Base-by-base conservation (phyloP, 1,140 invertebrate genomes). In the Nasonia giraulti region DNA sequence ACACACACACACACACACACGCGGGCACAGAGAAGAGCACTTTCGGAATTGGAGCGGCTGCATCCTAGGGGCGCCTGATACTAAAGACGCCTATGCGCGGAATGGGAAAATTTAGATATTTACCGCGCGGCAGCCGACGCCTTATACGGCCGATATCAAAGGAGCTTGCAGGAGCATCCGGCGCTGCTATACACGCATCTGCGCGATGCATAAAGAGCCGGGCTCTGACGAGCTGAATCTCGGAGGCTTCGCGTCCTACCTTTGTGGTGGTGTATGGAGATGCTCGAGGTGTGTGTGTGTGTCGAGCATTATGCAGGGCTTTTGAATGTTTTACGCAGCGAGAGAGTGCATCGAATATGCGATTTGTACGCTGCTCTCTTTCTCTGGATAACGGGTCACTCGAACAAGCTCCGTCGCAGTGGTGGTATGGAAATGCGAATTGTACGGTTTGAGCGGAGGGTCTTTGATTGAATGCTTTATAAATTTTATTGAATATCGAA, bases 101-200 rank as follows among this genome's bases (percentile, higher is more conserved):
- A 79, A 80, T 69, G 62, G 20, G 78, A 80, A 80, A 80, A 80
- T 80, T 80, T 69, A 69, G 78, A 80, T 80, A 44, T 69, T 80
- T 69, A 69, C 78, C 37, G 62, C 8, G 20, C 17, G 20, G 62
- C 77, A 66, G 62, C 62, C 55, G 55, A 62, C 37, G 33, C 20
- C 66, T 44, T 69, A 27, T 27, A 55, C 11, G 17, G 62, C 78
- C 31, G 37, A 44, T 62, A 33, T 80, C 66, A 69, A 80, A 80
- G 78, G n/a, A 37, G 2, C 33, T 6, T 4, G 33, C 27, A 44
- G 40, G 10, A 44, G 3, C 74, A 47, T 76, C 14, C 5, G 20
- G 47, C 17, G 50, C 44, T 31, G 76, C 27, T 31, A 37, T 6
- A 44, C 12, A 62, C 55, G 55, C 55, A 62, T 62, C 55, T 62